A percentile compares a stretch with the other conserved stretches of the same genome.
phyloP scores from a whole-genome alignment of 23 tunicate genomes.

The Pegea sp. region DNA sequence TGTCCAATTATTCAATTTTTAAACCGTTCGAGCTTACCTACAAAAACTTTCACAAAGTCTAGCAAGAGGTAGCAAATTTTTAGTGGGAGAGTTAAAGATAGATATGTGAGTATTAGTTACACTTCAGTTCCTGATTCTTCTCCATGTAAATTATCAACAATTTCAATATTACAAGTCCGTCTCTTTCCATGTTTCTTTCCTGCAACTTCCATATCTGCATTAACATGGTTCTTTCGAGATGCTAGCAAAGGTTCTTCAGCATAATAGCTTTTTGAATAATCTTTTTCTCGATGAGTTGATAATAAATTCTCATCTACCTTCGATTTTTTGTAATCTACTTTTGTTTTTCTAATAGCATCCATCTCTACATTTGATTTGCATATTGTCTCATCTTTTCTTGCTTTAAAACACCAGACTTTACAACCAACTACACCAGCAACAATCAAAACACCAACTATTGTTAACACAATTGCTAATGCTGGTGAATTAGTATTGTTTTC shows the following conservation, averaged over 20 bases:
- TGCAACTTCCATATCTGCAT: not conserved
- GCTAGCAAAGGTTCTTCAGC: not conserved
- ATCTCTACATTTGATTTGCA: not conserved
- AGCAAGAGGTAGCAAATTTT: too few relatives aligned
- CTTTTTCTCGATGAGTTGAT: too few relatives aligned
- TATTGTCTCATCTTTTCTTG: not conserved
- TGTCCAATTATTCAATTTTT: too few relatives aligned
- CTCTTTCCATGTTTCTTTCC: too few relatives aligned
- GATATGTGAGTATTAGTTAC: too few relatives aligned
- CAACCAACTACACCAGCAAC: constrained; percentile 7
- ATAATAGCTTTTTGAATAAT: too few relatives aligned
- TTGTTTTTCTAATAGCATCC: not conserved
- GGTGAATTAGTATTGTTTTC: constrained; percentile 2
- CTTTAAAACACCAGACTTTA: not conserved
- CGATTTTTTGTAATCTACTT: not conserved
- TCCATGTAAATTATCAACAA: not conserved
- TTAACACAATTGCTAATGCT: not conserved
- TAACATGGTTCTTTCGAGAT: not conserved
- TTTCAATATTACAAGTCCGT: not conserved
- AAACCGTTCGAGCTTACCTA: too few relatives aligned
- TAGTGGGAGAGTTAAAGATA: too few relatives aligned
- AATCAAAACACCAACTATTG: constrained; percentile 8
- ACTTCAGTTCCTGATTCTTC: not conserved
- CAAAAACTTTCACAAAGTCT: too few relatives aligned
- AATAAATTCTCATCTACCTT: too few relatives aligned